Conservation (phyloP, 2,888 invertebrate species). For the Norana najaformis region DNA sequence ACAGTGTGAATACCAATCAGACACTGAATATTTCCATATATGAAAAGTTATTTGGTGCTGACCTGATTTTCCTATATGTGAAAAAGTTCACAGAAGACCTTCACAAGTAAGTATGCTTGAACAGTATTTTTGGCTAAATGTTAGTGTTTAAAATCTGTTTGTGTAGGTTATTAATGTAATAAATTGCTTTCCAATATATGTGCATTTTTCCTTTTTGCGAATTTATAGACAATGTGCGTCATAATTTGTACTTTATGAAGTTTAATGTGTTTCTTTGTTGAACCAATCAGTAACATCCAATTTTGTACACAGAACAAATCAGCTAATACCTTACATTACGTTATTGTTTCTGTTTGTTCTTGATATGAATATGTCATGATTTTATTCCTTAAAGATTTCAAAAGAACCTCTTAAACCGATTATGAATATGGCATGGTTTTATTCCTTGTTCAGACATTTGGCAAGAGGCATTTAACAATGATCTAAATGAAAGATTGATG, state of each 20-base stretch:
- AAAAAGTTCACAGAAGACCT: neutral
- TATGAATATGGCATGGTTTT: no score
- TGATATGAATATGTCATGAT: neutral
- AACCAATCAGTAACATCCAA: neutral
- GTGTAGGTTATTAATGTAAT: no score
- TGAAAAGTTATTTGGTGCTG: neutral
- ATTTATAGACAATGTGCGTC: no score
- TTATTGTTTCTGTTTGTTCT: neutral
- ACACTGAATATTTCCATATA: neutral
- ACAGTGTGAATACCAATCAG: neutral
- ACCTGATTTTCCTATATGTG: neutral
- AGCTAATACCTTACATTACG: neutral
- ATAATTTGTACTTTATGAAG: no score
- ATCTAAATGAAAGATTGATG: neutral
- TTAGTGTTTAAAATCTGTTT: neutral
- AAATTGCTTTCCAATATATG: no score
- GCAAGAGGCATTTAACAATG: neutral
- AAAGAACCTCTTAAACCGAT: neutral
- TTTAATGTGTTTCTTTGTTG: neutral
- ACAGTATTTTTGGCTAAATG: no score
- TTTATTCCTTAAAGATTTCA: neutral
- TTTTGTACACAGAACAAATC: neutral
- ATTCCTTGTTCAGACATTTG: no score
- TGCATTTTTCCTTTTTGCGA: no score
- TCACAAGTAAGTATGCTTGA: neutral